These are phyloP conservation scores for Spodoptera picta DNA, from an alignment of 2,888 invertebrate species.

Conservation along the genomic window DNA sequence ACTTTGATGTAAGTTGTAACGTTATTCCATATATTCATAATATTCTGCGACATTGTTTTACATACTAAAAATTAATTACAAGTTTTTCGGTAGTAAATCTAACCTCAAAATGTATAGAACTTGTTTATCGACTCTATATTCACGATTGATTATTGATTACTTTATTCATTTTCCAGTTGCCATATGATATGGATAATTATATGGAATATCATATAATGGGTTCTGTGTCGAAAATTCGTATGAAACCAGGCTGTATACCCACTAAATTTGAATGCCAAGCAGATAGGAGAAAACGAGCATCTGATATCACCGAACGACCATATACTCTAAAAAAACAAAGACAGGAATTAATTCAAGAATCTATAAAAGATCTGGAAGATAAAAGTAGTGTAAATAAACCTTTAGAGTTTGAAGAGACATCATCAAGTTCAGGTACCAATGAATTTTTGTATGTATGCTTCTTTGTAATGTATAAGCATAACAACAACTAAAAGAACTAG, in stretches of 20 bases:
- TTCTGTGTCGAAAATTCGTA: slow-evolving; percentile 57
- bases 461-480: background rate
- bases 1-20: slow-evolving; percentile 6
- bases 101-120: background rate
- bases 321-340: slow-evolving; percentile 33
- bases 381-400: slow-evolving; percentile 8
- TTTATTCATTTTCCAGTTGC: slow-evolving; percentile 52
- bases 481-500: background rate
- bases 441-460: too few species aligned
- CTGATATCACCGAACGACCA: slow-evolving; percentile 34
- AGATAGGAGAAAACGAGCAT: slow-evolving; percentile 46
- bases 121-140: background rate
- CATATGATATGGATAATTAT: slow-evolving; percentile 64
- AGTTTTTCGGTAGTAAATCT: slow-evolving; percentile 1
- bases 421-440: background rate
- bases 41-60: background rate
- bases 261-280: slow-evolving; percentile 59
- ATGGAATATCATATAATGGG: slow-evolving; percentile 64
- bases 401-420: slow-evolving; percentile 6
- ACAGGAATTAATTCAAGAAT: slow-evolving; percentile 16
- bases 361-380: slow-evolving; percentile 19
- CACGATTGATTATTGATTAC: background rate
- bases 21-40: background rate
- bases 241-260: slow-evolving; percentile 61
- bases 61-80: background rate